Conservation (phyloP, 2,113 vertebrate species). For the Microtus oregoni region DNA sequence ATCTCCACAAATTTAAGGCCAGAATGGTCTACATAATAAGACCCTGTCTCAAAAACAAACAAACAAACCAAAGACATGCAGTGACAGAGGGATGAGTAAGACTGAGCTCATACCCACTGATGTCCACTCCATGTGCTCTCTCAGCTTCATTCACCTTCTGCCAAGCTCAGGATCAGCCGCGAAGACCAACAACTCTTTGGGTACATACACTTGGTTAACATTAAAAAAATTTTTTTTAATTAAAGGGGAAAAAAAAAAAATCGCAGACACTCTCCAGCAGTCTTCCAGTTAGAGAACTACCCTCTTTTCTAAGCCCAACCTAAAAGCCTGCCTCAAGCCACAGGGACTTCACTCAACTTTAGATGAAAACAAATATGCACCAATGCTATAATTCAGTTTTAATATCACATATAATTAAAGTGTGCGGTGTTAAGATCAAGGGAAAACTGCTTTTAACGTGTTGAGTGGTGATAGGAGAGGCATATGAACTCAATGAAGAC, state of each 20-base stretch:
- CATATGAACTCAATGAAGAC: slow-evolving; percentile 26
- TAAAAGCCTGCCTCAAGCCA: background rate
- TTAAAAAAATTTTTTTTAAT: slow-evolving; percentile 16
- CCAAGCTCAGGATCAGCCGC: background rate
- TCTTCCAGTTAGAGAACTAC: background rate
- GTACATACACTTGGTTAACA: background rate
- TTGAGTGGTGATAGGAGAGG: slow-evolving; percentile 10
- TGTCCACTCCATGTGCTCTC: background rate
- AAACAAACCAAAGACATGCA: background rate
- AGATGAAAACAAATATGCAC: slow-evolving; percentile 9
- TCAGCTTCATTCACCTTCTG: slow-evolving; percentile 16
- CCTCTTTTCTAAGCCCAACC: slow-evolving; percentile 7
- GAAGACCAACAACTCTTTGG: slow-evolving; percentile 45
- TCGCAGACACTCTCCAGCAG: background rate
- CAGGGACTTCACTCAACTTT: background rate
- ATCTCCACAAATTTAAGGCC: background rate
- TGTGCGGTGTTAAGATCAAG: slow-evolving; percentile 7
- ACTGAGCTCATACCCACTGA: background rate
- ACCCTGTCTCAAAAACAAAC: background rate
- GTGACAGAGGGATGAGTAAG: background rate
- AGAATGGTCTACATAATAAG: background rate
- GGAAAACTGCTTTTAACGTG: slow-evolving; percentile 50
- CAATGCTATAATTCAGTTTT: slow-evolving; percentile 42
- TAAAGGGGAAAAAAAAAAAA: background rate
- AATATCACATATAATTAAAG: slow-evolving; percentile 15